A percentile compares a stretch with the other conserved stretches of the same genome.
These are phyloP conservation scores for Eupithecia centaureata DNA, from an alignment of 2,888 invertebrate genomes.

Conservation along the genomic window DNA sequence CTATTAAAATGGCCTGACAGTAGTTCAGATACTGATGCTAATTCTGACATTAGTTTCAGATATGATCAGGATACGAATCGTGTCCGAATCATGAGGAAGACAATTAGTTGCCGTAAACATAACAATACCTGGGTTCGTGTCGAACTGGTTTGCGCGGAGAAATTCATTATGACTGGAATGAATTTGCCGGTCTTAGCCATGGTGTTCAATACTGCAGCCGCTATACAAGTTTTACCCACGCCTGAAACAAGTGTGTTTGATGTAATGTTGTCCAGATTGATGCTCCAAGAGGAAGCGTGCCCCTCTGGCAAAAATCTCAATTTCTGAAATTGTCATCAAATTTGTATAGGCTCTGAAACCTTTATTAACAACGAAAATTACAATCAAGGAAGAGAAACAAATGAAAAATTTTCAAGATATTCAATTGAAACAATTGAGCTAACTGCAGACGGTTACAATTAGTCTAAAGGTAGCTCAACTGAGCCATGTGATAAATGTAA, in stretches of 20 bases:
- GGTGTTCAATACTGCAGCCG: constrained; percentile 88
- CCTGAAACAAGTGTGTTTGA: constrained; percentile 75
- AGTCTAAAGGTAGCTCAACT: too few species aligned
- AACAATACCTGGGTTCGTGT: constrained; percentile 87
- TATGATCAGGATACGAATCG: too few species aligned
- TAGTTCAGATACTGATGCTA: too few species aligned
- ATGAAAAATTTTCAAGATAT: too few species aligned
- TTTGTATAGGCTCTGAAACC: neutral
- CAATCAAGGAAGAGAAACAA: too few species aligned
- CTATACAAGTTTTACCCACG: constrained; percentile 95
- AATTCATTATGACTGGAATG: constrained; percentile 92
- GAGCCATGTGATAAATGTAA: too few species aligned
- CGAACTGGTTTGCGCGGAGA: constrained; percentile 96
- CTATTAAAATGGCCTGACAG: too few species aligned
- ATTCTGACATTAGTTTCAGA: too few species aligned
- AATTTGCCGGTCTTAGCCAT: constrained; percentile 85
- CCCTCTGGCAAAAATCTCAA: neutral
- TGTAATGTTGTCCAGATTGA: neutral
- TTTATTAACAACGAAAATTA: too few species aligned
- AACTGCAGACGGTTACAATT: too few species aligned
- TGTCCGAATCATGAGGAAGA: too few species aligned
- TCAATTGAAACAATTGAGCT: too few species aligned
- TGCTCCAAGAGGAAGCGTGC: neutral
- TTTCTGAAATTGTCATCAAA: neutral
- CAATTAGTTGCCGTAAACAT: neutral